Conservation (phyloP, 2,888 invertebrate genomes). For the Synanthedon andrenaeformis region DNA sequence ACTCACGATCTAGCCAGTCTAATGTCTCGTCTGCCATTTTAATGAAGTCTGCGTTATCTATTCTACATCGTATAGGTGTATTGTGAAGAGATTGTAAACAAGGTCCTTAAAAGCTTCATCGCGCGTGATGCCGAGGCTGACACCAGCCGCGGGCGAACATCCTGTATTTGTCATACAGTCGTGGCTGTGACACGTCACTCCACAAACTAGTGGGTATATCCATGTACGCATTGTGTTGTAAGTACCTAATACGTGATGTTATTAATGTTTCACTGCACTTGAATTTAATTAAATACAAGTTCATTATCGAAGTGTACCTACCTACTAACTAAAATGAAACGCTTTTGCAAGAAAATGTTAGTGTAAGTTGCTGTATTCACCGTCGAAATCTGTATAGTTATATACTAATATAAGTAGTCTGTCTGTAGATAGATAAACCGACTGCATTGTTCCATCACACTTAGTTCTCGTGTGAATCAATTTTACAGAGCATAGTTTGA, state of each 20-base stretch:
- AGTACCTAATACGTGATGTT: not conserved
- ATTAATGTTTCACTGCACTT: not conserved
- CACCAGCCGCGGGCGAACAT: slow-evolving; percentile 24
- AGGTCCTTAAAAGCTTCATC: slow-evolving; percentile 32
- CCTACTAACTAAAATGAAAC: too few species aligned
- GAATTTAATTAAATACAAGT: too few species aligned
- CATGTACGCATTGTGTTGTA: slow-evolving; percentile 1
- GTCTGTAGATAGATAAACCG: slow-evolving; percentile 21
- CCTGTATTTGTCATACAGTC: slow-evolving; percentile 39
- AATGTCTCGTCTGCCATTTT: too few species aligned
- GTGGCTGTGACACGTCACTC: slow-evolving; percentile 32
- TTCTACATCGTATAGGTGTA: not conserved
- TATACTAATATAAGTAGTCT: too few species aligned
- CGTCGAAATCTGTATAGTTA: too few species aligned
- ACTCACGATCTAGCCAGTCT: too few species aligned
- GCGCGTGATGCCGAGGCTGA: slow-evolving; percentile 11
- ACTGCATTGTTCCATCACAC: slow-evolving; percentile 47
- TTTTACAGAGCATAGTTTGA: slow-evolving; percentile 17
- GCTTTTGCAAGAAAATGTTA: too few species aligned
- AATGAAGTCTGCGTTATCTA: too few species aligned
- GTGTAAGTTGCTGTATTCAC: too few species aligned
- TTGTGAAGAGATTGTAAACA: slow-evolving; percentile 3
- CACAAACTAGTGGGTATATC: slow-evolving; percentile 7
- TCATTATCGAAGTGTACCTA: too few species aligned
- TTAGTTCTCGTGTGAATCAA: slow-evolving; percentile 31